phyloP scores from a whole-genome alignment of 2,888 invertebrate species.

The Mellilla xanthometata region DNA sequence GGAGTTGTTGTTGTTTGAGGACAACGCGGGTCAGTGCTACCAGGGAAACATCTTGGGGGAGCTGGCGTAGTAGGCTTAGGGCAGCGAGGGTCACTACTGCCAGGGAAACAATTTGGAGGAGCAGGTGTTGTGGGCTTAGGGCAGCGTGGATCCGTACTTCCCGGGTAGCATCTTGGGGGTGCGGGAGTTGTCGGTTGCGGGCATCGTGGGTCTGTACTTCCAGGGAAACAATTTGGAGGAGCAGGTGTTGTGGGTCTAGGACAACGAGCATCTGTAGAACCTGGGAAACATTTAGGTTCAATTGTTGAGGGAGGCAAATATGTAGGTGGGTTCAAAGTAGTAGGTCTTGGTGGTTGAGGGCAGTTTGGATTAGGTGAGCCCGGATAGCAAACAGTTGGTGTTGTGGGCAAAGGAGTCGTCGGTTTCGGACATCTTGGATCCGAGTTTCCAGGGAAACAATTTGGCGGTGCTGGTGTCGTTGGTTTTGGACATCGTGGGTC shows the following conservation, averaged over 20 bases:
- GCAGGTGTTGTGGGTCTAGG: constrained; percentile 36
- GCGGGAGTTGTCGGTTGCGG: constrained; percentile 19
- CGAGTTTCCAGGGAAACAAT: constrained; percentile 38
- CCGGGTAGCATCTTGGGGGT: constrained; percentile 25
- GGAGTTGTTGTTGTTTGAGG: constrained; percentile 25
- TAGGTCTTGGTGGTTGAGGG: constrained; percentile 38
- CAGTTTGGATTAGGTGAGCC: constrained; percentile 22
- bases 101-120: constrained; percentile 37
- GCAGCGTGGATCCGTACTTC: constrained; percentile 27
- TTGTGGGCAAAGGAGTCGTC: constrained; percentile 33
- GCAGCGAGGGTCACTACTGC: constrained; percentile 26
- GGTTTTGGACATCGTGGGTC: constrained; percentile 49
- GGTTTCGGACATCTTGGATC: constrained; percentile 41
- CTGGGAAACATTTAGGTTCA: constrained; percentile 46
- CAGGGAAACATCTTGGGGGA: constrained; percentile 38
- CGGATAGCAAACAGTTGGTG: constrained; percentile 24
- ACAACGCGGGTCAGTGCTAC: constrained; percentile 32
- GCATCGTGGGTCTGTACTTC: constrained; percentile 28
- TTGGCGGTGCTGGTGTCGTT: constrained; percentile 31
- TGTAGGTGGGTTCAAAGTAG: constrained; percentile 40
- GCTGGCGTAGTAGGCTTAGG: constrained; percentile 19
- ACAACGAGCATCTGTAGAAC: constrained; percentile 40
- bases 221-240: constrained; percentile 36
- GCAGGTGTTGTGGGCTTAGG: constrained; percentile 32
- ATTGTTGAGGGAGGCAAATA: constrained; percentile 32